A percentile compares a stretch with the other conserved stretches of the same genome.
Conservation (phyloP, 37 sponge, comb jelly and placozoan species). For the Haliclona indistincta region DNA sequence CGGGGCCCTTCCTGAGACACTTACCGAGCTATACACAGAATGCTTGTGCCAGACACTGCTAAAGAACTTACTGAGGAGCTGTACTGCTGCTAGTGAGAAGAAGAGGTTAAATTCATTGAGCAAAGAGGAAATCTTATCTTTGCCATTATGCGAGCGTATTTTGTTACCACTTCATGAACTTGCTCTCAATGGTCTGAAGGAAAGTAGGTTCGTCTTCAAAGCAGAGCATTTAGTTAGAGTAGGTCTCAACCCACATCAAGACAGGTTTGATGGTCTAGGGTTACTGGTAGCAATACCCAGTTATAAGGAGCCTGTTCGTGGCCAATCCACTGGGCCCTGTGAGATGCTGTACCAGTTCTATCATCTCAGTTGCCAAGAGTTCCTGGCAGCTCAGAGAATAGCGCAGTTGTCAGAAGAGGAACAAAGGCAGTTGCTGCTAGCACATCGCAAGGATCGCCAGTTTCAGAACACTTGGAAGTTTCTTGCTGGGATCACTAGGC, state of each 20-base stretch:
- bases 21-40: slow-evolving; percentile 25
- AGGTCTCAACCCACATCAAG: not conserved
- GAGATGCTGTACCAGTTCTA: slow-evolving; percentile 18
- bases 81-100: too few species aligned
- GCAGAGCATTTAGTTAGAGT: not conserved
- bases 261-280: not conserved
- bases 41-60: slow-evolving; percentile 18
- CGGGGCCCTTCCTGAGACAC: slow-evolving; percentile 18
- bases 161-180: slow-evolving; percentile 2
- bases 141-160: not conserved
- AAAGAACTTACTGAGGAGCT: slow-evolving; percentile 2
- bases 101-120: too few species aligned
- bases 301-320: too few species aligned
- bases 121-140: not conserved
- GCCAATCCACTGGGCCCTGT: slow-evolving; percentile 8
- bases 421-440: not conserved
- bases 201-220: slow-evolving; percentile 17
- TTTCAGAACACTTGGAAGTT: slow-evolving; percentile 48
- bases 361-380: slow-evolving; percentile 27
- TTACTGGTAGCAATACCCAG: too few species aligned
- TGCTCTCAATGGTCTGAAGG: slow-evolving; percentile 32
- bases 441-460: slow-evolving; percentile 24
- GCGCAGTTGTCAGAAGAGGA: not conserved
- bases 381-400: slow-evolving; percentile 18
- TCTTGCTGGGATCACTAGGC: slow-evolving; percentile 25